Base-by-base conservation (phyloP, 2,888 invertebrate species). In the Cheilosia impressa region DNA sequence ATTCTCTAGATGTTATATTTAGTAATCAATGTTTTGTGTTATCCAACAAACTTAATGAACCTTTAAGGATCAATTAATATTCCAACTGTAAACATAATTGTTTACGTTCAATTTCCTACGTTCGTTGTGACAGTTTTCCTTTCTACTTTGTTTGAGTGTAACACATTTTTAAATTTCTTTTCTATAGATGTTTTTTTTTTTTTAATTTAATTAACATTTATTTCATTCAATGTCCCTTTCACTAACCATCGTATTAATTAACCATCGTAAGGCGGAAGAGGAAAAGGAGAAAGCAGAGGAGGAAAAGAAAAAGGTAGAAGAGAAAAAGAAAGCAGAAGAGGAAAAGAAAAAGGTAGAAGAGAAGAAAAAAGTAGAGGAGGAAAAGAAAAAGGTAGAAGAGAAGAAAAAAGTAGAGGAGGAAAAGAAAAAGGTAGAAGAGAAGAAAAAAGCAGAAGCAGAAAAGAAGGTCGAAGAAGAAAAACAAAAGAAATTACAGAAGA, bases 301-400 rank as follows among this genome's bases (percentile, higher is more conserved):
- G 87, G 91, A 94, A 19, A 94, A 94, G 88, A 93, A 93, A 19
- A 93, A 93, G 87, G 93, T 92, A 38, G 92, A 93, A 90, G 91
- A 92, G 81, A 93, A 93, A 89, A 82, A 88, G 55, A 89, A 89
- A 1, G 73, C 76, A 62, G 77, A 76, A 45, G 68, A 73, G 41
- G 84, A 84, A 78, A 72, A 77, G 68, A 66, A 58, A 22, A 55
- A 31, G 0, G 58, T 10, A 78, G 27, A 57, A 15, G 69, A 69
- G 19, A 68, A 83, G 10, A 79, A 85, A 24, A 83, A 76, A 63
- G 94, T 94, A 88, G 60, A 75, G 55, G n/a, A 76, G 72, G 43
- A 71, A 73, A 52, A 57, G 71, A 31, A 79, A 87, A 24, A n/a
- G 43, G 2, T 4, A 19, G 34, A 38, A 17, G 47, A 47, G n/a